Conservation (phyloP, 2,113 vertebrate species). For the Struthio camelus region DNA sequence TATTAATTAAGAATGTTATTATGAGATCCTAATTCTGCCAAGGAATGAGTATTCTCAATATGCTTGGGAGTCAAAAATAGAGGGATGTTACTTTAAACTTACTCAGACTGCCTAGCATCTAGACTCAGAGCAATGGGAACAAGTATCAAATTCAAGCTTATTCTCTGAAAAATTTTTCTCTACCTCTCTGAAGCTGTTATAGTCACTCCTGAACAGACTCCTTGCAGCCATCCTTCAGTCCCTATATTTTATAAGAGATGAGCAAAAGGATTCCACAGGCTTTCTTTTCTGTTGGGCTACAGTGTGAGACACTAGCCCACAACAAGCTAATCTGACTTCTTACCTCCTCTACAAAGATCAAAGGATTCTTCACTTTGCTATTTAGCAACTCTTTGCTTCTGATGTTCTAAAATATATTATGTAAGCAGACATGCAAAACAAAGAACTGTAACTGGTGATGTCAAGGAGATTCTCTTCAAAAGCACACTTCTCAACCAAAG, state of each 20-base stretch:
- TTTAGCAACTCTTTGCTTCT: background rate
- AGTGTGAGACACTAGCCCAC: no score
- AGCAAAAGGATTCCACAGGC: background rate
- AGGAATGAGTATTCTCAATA: background rate
- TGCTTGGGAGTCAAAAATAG: background rate
- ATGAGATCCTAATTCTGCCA: background rate
- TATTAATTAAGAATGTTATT: background rate
- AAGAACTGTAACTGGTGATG: background rate
- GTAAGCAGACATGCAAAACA: background rate
- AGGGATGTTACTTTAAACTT: background rate
- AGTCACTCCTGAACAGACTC: background rate
- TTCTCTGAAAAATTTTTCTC: background rate
- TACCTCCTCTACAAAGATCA: background rate
- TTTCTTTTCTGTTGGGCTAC: background rate
- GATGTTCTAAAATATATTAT: background rate
- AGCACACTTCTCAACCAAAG: background rate
- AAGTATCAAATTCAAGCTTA: background rate
- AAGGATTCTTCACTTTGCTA: background rate
- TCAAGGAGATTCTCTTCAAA: background rate
- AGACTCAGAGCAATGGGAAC: rapidly evolving
- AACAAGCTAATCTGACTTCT: background rate
- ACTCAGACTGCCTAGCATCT: background rate
- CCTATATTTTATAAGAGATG: background rate
- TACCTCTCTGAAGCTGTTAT: background rate
- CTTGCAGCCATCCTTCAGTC: background rate